A percentile compares a stretch with the other conserved stretches of the same genome.
Conservation (phyloP, 2,888 invertebrate genomes). For the Thymelicus lineola region DNA sequence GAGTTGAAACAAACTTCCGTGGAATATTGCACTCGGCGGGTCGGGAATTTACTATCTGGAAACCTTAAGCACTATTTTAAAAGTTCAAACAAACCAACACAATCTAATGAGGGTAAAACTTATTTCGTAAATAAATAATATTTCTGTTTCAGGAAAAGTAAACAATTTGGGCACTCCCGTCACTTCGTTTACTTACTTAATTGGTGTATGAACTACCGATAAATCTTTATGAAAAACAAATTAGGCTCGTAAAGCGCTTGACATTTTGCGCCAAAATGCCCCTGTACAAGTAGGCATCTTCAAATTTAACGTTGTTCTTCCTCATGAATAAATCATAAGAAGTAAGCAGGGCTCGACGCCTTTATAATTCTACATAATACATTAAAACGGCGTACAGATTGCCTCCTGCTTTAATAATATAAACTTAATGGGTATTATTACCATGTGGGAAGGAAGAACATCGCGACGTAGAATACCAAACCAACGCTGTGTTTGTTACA, state of each 20-base stretch:
- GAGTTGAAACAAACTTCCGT: constrained; percentile 55
- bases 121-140: neutral
- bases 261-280: constrained; percentile 68
- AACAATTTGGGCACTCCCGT: neutral
- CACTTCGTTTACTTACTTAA: constrained; percentile 22
- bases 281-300: constrained; percentile 71
- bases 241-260: constrained; percentile 73
- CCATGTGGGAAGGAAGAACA: constrained; percentile 54
- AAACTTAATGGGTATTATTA: constrained; percentile 79
- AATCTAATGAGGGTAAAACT: constrained; percentile 21
- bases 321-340: constrained; percentile 85
- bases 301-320: constrained; percentile 76
- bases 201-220: constrained; percentile 44
- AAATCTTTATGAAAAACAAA: constrained; percentile 68
- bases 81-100: constrained; percentile 15
- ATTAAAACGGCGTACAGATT: constrained; percentile 83
- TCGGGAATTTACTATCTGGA: constrained; percentile 40
- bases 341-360: constrained; percentile 77
- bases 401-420: constrained; percentile 80
- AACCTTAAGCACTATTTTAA: constrained; percentile 34
- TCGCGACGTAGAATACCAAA: constrained; percentile 33
- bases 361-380: constrained; percentile 85
- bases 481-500: constrained; percentile 18
- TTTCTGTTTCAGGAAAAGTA: neutral
- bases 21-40: constrained; percentile 53